These are phyloP conservation scores for Sialis lutaria DNA, from an alignment of 2,888 invertebrate genomes.

Conservation along the genomic window DNA sequence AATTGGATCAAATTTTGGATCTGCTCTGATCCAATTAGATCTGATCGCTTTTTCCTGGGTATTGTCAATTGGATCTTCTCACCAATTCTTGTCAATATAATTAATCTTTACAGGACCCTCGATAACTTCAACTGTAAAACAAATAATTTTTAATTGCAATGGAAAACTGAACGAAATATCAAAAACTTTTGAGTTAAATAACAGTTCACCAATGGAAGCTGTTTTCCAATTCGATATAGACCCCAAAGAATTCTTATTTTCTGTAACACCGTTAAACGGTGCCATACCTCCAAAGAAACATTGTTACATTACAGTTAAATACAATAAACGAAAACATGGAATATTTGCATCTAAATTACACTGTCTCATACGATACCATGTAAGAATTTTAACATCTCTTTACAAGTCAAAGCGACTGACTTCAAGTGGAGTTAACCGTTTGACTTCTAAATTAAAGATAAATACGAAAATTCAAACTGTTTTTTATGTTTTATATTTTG, in stretches of 20 bases:
- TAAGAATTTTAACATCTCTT: slow-evolving; percentile 14
- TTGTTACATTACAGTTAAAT: slow-evolving; percentile 18
- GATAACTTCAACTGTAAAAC: slow-evolving; percentile 8
- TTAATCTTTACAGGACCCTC: slow-evolving; percentile 11
- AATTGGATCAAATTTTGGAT: too few relatives aligned
- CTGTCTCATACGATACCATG: slow-evolving; percentile 23
- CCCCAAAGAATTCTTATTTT: slow-evolving; percentile 17
- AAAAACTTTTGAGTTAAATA: slow-evolving; percentile 20
- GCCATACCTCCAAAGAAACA: slow-evolving; percentile 16
- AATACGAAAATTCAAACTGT: background rate
- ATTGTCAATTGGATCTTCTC: too few relatives aligned
- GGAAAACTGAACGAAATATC: slow-evolving; percentile 6
- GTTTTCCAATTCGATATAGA: slow-evolving; percentile 22
- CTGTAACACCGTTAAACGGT: slow-evolving; percentile 18
- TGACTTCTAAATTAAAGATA: too few relatives aligned
- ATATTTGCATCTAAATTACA: slow-evolving; percentile 18
- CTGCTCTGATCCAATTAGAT: too few relatives aligned
- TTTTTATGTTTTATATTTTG: slow-evolving; percentile 4
- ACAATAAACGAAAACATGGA: slow-evolving; percentile 17
- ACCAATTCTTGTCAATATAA: too few relatives aligned
- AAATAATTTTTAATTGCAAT: slow-evolving; percentile 10
- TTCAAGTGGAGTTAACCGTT: too few relatives aligned
- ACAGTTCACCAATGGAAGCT: slow-evolving; percentile 18
- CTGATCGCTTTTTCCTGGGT: too few relatives aligned
- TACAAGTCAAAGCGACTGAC: too few relatives aligned